These are phyloP conservation scores for Lacerta agilis DNA, from an alignment of 2,797 vertebrate species.

Conservation along the genomic window DNA sequence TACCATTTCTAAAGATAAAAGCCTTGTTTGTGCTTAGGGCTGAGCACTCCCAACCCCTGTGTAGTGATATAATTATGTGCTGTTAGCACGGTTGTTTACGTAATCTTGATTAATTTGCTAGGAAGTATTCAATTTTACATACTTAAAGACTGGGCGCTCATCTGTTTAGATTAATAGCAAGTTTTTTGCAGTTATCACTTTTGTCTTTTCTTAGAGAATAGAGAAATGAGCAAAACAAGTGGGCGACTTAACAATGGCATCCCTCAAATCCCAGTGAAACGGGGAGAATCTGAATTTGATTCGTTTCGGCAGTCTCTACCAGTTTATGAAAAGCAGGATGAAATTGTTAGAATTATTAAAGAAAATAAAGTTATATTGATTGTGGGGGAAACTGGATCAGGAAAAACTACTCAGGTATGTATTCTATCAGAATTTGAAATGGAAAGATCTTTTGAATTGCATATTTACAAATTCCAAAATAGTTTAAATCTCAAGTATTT, in stretches of 20 bases:
- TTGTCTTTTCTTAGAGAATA: slow-evolving; percentile 76
- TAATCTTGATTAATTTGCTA: background rate
- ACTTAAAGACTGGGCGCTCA: background rate
- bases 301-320: slow-evolving; percentile 86
- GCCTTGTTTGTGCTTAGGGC: background rate
- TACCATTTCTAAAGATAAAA: background rate
- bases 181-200: slow-evolving; percentile 21
- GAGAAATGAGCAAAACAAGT: slow-evolving; percentile 83
- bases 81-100: background rate
- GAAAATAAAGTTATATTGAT: slow-evolving; percentile 90
- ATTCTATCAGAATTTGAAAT: slow-evolving; percentile 33
- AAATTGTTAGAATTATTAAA: slow-evolving; percentile 89
- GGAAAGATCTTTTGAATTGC: background rate
- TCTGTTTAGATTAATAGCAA: background rate
- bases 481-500: background rate
- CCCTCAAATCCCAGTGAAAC: slow-evolving; percentile 86
- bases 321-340: slow-evolving; percentile 85
- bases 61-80: background rate
- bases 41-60: background rate
- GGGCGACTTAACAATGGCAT: slow-evolving; percentile 87
- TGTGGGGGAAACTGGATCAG: slow-evolving; percentile 95
- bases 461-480: background rate
- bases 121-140: background rate
- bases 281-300: slow-evolving; percentile 87
- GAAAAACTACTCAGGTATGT: slow-evolving; percentile 94